Conservation (phyloP, 2,797 vertebrate genomes). For the Rhincodon typus region DNA sequence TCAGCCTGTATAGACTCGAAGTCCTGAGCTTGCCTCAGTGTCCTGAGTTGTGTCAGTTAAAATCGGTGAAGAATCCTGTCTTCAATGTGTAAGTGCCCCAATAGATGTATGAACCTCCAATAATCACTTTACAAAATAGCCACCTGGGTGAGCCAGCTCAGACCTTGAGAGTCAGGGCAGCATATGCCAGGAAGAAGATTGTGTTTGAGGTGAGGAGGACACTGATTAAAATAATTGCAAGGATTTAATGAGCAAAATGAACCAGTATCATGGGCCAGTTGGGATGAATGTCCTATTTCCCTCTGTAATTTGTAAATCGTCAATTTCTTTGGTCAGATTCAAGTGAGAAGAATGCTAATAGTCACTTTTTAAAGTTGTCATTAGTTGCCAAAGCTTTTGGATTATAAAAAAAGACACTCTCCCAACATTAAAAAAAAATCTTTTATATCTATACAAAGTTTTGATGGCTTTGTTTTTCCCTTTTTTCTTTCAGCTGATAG, state of each 20-base stretch:
- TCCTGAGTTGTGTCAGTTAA: background rate
- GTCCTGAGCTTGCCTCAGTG: background rate
- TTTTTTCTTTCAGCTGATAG: conserved; percentile 73
- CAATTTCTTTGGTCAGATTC: background rate
- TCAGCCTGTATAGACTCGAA: background rate
- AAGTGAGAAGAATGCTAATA: background rate
- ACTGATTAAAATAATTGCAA: background rate
- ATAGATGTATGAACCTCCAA: background rate
- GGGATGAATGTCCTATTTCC: background rate
- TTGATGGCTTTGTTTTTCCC: background rate
- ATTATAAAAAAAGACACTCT: background rate
- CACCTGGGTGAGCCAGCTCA: background rate
- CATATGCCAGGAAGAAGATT: background rate
- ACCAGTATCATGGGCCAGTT: background rate
- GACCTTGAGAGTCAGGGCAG: background rate
- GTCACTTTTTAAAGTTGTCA: background rate
- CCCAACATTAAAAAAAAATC: too few relatives aligned
- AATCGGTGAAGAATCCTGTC: background rate
- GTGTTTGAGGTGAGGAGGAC: background rate
- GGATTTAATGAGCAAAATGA: background rate
- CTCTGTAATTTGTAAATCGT: background rate
- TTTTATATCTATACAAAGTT: background rate
- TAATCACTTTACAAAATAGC: background rate
- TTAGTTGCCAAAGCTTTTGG: background rate
- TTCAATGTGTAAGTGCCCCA: background rate